Percentiles rank a stretch among this genome's conserved stretches.
These are phyloP conservation scores for Xiphorhynchus erythropygius DNA, from an alignment of 2,797 vertebrate genomes.

Conservation along the genomic window DNA sequence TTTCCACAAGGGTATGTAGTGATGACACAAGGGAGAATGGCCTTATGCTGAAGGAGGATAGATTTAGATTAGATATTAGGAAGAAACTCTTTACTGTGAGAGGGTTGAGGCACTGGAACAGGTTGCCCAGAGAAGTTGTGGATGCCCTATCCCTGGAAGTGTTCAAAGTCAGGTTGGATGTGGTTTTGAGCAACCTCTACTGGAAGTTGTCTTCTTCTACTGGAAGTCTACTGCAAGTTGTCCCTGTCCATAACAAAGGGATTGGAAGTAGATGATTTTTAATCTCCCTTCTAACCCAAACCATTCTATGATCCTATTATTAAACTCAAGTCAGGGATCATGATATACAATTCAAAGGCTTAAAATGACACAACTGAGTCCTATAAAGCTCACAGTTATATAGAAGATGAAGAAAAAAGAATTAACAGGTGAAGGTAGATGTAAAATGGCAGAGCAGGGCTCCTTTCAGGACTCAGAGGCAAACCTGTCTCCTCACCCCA, in stretches of 20 bases:
- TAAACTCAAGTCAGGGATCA: not conserved
- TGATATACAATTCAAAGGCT: not conserved
- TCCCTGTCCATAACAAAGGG: not conserved
- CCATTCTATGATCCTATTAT: not conserved
- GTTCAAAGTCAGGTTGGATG: not conserved
- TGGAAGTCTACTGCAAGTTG: too few species aligned
- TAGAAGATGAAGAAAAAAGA: not conserved
- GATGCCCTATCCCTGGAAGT: not conserved
- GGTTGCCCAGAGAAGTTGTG: too few species aligned
- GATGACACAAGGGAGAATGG: not conserved
- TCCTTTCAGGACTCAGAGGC: not conserved
- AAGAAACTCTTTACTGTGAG: not conserved
- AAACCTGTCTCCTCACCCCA: fast-evolving
- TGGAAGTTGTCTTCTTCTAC: too few species aligned
- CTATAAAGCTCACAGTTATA: not conserved
- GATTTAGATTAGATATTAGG: not conserved
- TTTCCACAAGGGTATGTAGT: not conserved
- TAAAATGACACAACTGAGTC: not conserved
- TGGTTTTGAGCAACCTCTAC: not conserved
- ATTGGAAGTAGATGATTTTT: not conserved
- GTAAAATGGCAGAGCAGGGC: not conserved
- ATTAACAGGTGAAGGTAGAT: not conserved
- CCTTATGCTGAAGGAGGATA: not conserved
- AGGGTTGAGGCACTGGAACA: not conserved
- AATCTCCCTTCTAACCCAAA: not conserved